These are phyloP conservation scores for Cloeon dipterum DNA, from an alignment of 2,888 invertebrate genomes.

Conservation along the genomic window DNA sequence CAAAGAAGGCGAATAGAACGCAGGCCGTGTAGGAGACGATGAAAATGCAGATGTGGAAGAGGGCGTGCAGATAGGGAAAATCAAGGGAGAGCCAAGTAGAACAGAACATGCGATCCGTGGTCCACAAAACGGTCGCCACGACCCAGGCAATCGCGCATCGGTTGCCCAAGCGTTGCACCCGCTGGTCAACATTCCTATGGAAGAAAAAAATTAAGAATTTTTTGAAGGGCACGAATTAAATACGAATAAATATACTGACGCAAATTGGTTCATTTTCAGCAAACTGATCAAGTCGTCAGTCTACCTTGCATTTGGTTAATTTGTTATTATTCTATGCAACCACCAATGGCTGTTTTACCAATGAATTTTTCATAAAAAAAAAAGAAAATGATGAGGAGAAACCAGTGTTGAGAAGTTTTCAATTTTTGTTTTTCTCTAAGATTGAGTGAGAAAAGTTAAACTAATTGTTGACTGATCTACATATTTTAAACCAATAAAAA, in stretches of 20 bases:
- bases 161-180: constrained; percentile 46
- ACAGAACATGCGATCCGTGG: constrained; percentile 54
- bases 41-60: constrained; percentile 65
- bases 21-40: constrained; percentile 54
- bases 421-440: too few species aligned
- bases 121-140: constrained; percentile 51
- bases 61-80: constrained; percentile 61
- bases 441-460: too few species aligned
- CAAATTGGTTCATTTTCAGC: not conserved
- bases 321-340: too few species aligned
- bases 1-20: constrained; percentile 58
- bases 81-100: constrained; percentile 53
- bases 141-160: constrained; percentile 42
- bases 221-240: constrained; percentile 22
- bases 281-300: too few species aligned
- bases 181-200: constrained; percentile 23
- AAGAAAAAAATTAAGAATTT: not conserved
- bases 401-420: too few species aligned
- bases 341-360: too few species aligned
- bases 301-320: too few species aligned
- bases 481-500: too few species aligned
- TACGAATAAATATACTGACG: constrained; percentile 5
- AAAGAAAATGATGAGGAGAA: too few species aligned
- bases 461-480: too few species aligned
- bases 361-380: too few species aligned